Evolutionary conservation across 2,797 vertebrate genomes (phyloP).

Genomic region (Clarias laeviceps): DNA sequence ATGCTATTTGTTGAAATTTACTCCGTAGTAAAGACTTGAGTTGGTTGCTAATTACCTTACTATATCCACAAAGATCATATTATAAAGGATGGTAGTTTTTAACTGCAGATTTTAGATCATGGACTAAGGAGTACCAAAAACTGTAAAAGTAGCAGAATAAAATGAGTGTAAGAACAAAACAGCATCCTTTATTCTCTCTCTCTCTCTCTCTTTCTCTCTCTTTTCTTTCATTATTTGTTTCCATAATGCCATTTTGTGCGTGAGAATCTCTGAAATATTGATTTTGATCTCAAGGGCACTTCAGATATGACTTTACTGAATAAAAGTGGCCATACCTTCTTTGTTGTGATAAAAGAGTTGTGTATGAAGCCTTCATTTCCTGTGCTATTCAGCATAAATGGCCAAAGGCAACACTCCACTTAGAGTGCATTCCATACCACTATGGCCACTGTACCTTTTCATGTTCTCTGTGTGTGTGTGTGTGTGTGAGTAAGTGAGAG

Average conservation of each 20-base stretch:
- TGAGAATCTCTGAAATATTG: not conserved
- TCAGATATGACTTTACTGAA: not conserved
- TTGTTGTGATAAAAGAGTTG: not conserved
- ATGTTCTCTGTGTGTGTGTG: not conserved
- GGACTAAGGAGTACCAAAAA: not conserved
- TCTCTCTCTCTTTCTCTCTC: not conserved
- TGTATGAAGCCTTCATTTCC: constrained; percentile 26
- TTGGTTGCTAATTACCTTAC: not conserved
- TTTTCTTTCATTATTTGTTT: not conserved
- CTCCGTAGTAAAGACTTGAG: not conserved
- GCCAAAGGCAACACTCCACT: constrained; percentile 55
- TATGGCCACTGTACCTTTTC: constrained; percentile 39
- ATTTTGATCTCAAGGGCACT: constrained; percentile 1
- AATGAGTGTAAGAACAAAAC: not conserved
- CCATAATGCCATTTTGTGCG: not conserved
- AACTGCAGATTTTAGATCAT: not conserved
- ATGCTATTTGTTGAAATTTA: not conserved
- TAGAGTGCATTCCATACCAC: constrained; percentile 55
- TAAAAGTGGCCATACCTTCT: not conserved
- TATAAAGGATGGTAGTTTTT: not conserved
- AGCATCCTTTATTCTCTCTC: not conserved
- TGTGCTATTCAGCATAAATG: constrained; percentile 47
- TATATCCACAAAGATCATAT: not conserved
- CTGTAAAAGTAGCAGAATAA: not conserved
- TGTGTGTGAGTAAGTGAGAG: constrained; percentile 18